A percentile compares a stretch with the other conserved stretches of the same genome.
Evolutionary conservation across 2,113 vertebrate genomes (phyloP).

Genomic region (Donacobius atricapilla): DNA sequence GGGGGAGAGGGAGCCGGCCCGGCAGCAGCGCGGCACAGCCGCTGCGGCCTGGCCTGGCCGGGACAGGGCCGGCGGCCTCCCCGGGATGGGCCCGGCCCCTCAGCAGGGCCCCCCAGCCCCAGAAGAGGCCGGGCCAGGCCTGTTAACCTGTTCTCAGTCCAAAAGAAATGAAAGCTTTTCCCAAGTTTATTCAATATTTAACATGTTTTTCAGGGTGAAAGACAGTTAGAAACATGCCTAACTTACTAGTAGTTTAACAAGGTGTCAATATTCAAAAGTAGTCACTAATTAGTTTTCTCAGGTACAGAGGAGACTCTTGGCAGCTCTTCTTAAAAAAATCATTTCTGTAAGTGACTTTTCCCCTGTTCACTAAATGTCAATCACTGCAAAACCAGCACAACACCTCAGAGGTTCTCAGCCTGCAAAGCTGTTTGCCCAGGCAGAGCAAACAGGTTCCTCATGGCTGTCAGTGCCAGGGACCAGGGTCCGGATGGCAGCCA

Average conservation of each 20-base stretch:
- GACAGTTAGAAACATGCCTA: not conserved
- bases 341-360: not conserved
- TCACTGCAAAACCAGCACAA: not conserved
- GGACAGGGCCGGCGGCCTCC: too few relatives aligned
- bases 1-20: too few relatives aligned
- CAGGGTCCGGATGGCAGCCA: not conserved
- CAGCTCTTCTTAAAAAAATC: not conserved
- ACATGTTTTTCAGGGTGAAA: not conserved
- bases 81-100: too few relatives aligned
- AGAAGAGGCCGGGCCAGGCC: not conserved
- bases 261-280: not conserved
- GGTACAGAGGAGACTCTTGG: not conserved
- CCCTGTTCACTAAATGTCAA: not conserved
- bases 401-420: not conserved
- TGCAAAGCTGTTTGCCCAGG: not conserved
- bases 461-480: not conserved
- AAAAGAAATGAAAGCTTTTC: not conserved
- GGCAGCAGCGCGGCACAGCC: not conserved
- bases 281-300: not conserved
- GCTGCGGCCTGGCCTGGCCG: not conserved
- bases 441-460: not conserved
- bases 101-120: not conserved
- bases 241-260: not conserved
- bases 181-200: not conserved
- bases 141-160: not conserved